Base-by-base conservation (phyloP, 2,888 invertebrate genomes). In the Lasioglossum zephyrum region DNA sequence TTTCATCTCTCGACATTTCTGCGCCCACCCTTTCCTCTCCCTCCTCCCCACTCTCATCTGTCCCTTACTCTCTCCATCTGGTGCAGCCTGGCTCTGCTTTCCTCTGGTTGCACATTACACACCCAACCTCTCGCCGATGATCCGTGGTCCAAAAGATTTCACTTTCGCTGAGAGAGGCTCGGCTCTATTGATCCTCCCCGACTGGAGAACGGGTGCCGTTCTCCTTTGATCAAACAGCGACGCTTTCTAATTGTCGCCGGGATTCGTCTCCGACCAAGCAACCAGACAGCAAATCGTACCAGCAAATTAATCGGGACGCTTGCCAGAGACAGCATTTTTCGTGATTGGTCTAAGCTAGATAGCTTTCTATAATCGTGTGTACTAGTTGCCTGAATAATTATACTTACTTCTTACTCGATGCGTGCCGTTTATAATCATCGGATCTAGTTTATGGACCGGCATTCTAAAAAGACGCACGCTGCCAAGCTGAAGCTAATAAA, bases 131-230 rank as follows among this genome's bases (percentile, higher is more conserved):
- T 31, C 73, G 60, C 18, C 85, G 60, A 31, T 39, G 49, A 26
- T 39, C 66, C 44, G 39, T 57, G 84, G 72, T 75, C 81, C 82
- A 79, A 57, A 60, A 66, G 86, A 92, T 94, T 93, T 94, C 92
- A 91, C 94, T 94, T 94, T 94, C 94, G 92, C 93, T 93, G 77
- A 49, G 57, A 57, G 57, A n/a, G 13, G 49, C n/a, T 69, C 66
- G 22, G 11, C 36, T 36, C 26, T 60, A 22, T 73, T 69, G 31
- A 26, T 60, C 41, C 70, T 66, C n/a, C 63, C 44, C 57, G 57
- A 9, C 49, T 53, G 82, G 49, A 53, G 72, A 80, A 60, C 89
- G 57, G 73, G 89, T 89, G 41, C 78, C 90, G 70, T 90, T 89
- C 47, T 66, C 57, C 36, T n/a, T 41, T 11, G 73, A n/a, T 31